These are phyloP conservation scores for Karalla daura DNA, from an alignment of 2,797 vertebrate genomes.

Conservation along the genomic window DNA sequence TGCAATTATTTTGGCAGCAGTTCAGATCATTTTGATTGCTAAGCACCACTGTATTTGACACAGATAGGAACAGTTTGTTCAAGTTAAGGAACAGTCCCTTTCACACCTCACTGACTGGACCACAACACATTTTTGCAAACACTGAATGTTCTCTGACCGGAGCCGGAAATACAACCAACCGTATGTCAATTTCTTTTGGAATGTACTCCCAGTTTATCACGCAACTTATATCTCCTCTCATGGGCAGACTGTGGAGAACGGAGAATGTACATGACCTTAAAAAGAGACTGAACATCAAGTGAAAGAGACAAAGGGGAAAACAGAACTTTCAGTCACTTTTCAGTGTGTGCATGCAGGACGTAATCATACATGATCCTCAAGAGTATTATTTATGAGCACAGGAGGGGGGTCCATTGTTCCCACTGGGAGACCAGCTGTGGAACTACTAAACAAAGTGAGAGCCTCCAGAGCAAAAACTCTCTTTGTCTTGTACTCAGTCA, in stretches of 20 bases:
- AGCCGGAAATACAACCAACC: background rate
- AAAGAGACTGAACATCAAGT: background rate
- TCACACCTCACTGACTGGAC: background rate
- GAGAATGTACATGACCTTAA: background rate
- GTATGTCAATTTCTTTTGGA: background rate
- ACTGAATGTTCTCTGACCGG: too few relatives aligned
- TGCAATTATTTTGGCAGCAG: background rate
- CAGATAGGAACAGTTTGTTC: too few relatives aligned
- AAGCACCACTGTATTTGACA: background rate
- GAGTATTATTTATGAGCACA: slow-evolving; percentile 42
- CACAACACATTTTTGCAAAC: background rate
- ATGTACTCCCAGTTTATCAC: background rate
- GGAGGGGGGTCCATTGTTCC: slow-evolving; percentile 36
- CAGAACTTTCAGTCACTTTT: background rate
- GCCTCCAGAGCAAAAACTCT: slow-evolving; percentile 26
- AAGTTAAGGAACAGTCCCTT: background rate
- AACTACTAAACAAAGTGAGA: slow-evolving; percentile 26
- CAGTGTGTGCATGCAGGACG: background rate
- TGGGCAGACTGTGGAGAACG: background rate
- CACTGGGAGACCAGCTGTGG: slow-evolving; percentile 37
- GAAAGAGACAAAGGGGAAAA: background rate
- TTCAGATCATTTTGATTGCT: background rate
- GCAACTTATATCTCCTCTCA: background rate
- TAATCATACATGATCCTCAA: background rate
- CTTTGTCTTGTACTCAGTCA: slow-evolving; percentile 36